phyloP scores from a whole-genome alignment of 64 coral and sea anemone genomes.

The Montipora efflorescens region DNA sequence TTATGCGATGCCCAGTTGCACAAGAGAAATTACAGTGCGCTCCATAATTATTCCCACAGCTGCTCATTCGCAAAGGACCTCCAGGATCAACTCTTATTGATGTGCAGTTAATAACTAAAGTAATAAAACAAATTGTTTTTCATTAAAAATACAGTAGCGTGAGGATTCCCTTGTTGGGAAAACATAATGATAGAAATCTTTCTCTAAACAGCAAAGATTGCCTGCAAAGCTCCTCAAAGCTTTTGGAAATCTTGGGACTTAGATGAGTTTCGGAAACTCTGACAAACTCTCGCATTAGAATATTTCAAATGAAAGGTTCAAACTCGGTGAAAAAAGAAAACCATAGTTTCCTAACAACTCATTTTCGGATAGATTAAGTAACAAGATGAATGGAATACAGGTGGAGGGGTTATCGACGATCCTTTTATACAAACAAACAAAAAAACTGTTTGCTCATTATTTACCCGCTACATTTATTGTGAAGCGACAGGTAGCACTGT shows the following conservation, averaged over 20 bases:
- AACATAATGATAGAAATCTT: no score
- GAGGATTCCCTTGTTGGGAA: not conserved
- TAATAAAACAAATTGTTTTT: not conserved
- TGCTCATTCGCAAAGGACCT: not conserved
- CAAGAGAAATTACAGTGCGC: conserved; percentile 9
- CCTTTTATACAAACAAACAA: no score
- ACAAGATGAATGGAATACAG: not conserved
- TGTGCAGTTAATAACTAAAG: conserved; percentile 26
- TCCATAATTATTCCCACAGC: conserved; percentile 11
- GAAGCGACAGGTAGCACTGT: conserved; percentile 34
- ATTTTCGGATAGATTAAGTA: not conserved
- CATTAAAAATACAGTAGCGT: not conserved
- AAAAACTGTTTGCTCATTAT: no score
- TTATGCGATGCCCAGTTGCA: conserved; percentile 14
- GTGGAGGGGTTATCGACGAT: no score
- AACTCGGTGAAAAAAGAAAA: no score
- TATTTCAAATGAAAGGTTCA: no score
- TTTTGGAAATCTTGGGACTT: no score
- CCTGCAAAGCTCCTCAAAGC: no score
- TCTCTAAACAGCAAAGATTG: no score
- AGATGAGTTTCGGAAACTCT: no score
- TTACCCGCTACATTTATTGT: conserved; percentile 26
- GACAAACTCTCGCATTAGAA: no score
- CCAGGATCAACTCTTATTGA: not conserved
- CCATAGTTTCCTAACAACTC: no score